A percentile compares a stretch with the other conserved stretches of the same genome.
Conservation (phyloP, 2,888 invertebrate genomes). For the Xestia xanthographa region DNA sequence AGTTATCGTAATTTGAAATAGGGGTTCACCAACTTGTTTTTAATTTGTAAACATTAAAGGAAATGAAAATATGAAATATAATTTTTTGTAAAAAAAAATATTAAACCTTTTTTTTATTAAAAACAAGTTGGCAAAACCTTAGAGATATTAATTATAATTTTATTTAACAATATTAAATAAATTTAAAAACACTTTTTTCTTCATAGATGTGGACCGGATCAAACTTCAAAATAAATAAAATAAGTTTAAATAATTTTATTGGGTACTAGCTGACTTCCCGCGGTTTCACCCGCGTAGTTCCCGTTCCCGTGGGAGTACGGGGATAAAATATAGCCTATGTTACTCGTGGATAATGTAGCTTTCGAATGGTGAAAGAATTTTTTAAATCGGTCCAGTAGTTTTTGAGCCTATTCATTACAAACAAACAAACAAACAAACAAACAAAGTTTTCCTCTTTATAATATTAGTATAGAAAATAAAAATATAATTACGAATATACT, state of each 20-base stretch:
- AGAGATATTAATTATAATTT: slow-evolving; percentile 55
- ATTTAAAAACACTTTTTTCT: slow-evolving; percentile 51
- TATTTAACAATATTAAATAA: slow-evolving; percentile 55
- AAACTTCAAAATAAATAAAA: slow-evolving; percentile 1
- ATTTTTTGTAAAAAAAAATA: slow-evolving; percentile 11
- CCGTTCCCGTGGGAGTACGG: no score
- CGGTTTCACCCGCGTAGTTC: no score
- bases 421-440: no score
- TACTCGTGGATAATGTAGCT: no score
- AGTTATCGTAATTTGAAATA: slow-evolving; percentile 58
- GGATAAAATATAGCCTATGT: no score
- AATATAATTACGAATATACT: neutral
- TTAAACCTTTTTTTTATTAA: slow-evolving; percentile 2
- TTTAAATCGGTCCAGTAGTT: no score
- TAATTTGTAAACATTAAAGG: neutral
- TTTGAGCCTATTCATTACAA: no score
- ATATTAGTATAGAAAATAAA: no score
- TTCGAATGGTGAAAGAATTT: no score
- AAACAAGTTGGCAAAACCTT: slow-evolving; percentile 58
- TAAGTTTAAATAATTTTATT: neutral
- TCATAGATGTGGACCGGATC: slow-evolving; percentile 43
- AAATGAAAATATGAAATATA: neutral
- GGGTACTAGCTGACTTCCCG: no score
- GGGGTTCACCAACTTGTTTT: slow-evolving; percentile 57
- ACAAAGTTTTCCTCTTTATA: no score